Base-by-base conservation (phyloP, 1,140 invertebrate genomes). In the Druon quercuslanigerum region DNA sequence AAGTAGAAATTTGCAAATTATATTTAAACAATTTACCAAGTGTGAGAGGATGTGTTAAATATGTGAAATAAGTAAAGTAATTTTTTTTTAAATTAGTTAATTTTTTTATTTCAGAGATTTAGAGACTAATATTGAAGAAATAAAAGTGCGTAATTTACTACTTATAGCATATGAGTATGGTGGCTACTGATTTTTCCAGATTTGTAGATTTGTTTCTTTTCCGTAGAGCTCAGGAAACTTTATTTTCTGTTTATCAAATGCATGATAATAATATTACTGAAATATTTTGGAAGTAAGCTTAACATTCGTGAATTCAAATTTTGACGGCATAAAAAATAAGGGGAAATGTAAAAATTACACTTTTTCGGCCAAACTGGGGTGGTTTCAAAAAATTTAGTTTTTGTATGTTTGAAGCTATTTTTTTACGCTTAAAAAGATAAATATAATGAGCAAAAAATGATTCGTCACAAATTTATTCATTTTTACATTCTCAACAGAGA, bases 1-100 rank as follows among this genome's bases (percentile, higher is more conserved):
- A 93, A 78, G 83, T 96, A 6, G 79, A 92, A 0, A 81, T 95
- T 0, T 91, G 92, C 71, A 90, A 94, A 82, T 92, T 97, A 51
- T 94, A 97, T 89, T 92, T 98, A 0, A 88, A 92, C 3, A 97
- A 94, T 13, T 89, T 97, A 12, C 90, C 92, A 33, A 97, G 96
- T 20, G 93, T 98, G 0, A 89, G 94, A 76, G 90, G 94, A 80
- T 97, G 96, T 86, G 95, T 94, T 33, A 5, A 33, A 9, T n/a
- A 5, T 50, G 17, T 14, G 13, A 72, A 72, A 9, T 11, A 0
- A 20, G 50, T 51, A 66, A 33, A 5, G 3, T 0, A 75, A 60
- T 17, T n/a, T 54, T 52, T 54, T 71, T 54, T 76, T 33, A 25
- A 51, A 33, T 33, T 33, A 25, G 3, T 3, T 25, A 4, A 3